Conservation (phyloP, 1,140 invertebrate genomes). For the Caerostris extrusa region DNA sequence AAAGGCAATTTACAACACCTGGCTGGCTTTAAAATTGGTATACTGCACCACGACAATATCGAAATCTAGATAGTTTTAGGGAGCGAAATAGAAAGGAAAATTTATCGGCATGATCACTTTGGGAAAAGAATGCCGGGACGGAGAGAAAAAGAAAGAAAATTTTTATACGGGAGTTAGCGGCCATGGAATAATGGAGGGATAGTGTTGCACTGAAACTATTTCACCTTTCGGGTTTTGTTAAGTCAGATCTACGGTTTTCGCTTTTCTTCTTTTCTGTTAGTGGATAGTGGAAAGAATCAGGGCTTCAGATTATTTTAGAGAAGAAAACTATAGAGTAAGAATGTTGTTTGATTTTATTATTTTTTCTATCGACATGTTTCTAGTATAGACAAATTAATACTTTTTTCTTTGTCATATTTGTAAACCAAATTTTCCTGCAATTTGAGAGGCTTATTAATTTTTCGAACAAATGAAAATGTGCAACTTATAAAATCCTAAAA, state of each 20-base stretch:
- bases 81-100: conserved; percentile 50
- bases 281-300: conserved; percentile 8
- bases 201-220: conserved; percentile 52
- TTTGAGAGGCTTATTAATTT: not conserved
- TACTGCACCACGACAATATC: conserved; percentile 40
- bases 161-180: not conserved
- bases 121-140: not conserved
- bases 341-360: not conserved
- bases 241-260: conserved; percentile 27
- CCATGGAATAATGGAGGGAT: conserved; percentile 37
- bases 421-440: not conserved
- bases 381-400: not conserved
- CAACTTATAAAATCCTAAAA: too few relatives aligned
- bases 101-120: conserved; percentile 63
- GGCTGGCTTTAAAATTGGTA: conserved; percentile 58
- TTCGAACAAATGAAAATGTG: too few relatives aligned
- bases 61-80: conserved; percentile 14
- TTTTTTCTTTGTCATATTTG: not conserved
- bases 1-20: conserved; percentile 56
- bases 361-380: not conserved
- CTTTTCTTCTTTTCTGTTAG: conserved; percentile 6
- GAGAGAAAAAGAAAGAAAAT: not conserved
- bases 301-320: not conserved
- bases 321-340: not conserved
- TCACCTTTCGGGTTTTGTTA: conserved; percentile 37